Base-by-base conservation (phyloP, 1,140 invertebrate genomes). In the Ruditapes philippinarum region DNA sequence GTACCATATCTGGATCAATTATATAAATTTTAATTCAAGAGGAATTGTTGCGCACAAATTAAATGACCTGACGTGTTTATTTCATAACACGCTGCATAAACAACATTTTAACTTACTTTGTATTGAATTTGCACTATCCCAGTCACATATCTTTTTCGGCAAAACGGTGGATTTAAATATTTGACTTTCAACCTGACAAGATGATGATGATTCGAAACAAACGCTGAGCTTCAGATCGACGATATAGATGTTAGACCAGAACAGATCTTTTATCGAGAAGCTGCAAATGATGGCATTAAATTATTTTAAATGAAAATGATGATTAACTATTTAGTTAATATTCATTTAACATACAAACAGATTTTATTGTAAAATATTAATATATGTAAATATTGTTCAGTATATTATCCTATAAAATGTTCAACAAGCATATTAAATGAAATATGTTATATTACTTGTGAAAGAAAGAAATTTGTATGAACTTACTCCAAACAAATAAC, bases 401-500 rank as follows among this genome's bases (percentile, higher is more conserved):
- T n/a, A n/a, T n/a, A n/a, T n/a, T n/a, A n/a, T n/a, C n/a, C n/a
- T n/a, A n/a, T n/a, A n/a, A n/a, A n/a, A n/a, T n/a, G n/a, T n/a
- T n/a, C n/a, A n/a, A n/a, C n/a, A n/a, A 65, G 31, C 9, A 25
- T 12, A 11, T 31, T 11, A n/a, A n/a, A n/a, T n/a, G n/a, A n/a
- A n/a, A n/a, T n/a, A n/a, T n/a, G n/a, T n/a, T n/a, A n/a, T n/a
- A n/a, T n/a, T n/a, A n/a, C n/a, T n/a, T n/a, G n/a, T n/a, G n/a
- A n/a, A n/a, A n/a, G n/a, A n/a, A n/a, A n/a, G n/a, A n/a, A 45
- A 7, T 14, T 45, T 45, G 42, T 45, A 45, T 45, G 42, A n/a
- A 80, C 78, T 80, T 80, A 80, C 78, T 80, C 78, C 5, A 80
- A 36, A 31, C 78, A 80, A 22, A 80, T 80, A 0, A 54, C 33